These are phyloP conservation scores for Ceraclea dissimilis DNA, from an alignment of 2,888 invertebrate species.

Conservation along the genomic window DNA sequence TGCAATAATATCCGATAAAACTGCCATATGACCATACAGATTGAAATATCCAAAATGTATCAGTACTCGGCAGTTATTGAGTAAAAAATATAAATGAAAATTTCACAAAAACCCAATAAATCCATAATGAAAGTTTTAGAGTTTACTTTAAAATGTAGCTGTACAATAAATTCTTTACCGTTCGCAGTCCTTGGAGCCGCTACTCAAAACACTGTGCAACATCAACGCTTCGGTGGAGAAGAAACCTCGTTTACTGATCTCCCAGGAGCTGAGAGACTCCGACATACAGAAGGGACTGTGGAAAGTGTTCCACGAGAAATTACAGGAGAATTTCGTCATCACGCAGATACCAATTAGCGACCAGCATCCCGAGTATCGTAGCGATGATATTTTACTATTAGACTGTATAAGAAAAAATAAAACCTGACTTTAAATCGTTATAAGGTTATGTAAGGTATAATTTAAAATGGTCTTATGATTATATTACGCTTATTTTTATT, in stretches of 20 bases:
- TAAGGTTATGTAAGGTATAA: not conserved
- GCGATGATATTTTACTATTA: constrained; percentile 55
- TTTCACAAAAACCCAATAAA: too few species aligned
- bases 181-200: constrained; percentile 51
- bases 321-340: constrained; percentile 41
- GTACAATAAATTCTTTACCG: too few species aligned
- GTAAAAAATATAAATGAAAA: too few species aligned
- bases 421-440: constrained; percentile 6
- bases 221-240: constrained; percentile 38
- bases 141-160: too few species aligned
- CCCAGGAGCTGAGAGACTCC: constrained; percentile 62
- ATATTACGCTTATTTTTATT: too few species aligned
- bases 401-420: constrained; percentile 36
- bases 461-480: too few species aligned
- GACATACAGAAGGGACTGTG: constrained; percentile 44
- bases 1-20: too few species aligned
- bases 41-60: too few species aligned
- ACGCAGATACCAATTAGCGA: constrained; percentile 47
- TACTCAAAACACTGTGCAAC: constrained; percentile 51
- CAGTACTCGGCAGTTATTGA: too few species aligned
- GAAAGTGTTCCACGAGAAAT: constrained; percentile 38
- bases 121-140: too few species aligned
- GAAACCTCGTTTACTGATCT: constrained; percentile 52
- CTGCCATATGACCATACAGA: too few species aligned
- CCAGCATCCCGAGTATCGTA: constrained; percentile 55